phyloP scores from a whole-genome alignment of 2,797 vertebrate genomes.

The Mus minutoides region DNA sequence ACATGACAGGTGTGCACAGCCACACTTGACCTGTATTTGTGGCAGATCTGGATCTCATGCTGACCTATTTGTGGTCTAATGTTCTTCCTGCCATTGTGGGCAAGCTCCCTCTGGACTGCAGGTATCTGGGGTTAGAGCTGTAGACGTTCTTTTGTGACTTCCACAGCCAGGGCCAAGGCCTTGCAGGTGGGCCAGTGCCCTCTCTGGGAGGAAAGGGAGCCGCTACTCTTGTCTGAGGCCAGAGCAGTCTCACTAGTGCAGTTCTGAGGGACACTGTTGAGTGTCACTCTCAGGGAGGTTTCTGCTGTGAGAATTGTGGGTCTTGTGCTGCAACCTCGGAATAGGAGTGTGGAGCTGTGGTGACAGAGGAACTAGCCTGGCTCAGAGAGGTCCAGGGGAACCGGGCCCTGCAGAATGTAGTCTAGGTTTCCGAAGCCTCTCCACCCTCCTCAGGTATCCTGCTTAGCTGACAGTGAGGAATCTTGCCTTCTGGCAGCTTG shows the following conservation, averaged over 20 bases:
- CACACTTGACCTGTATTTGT: neutral
- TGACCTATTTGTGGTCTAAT: neutral
- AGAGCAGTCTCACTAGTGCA: neutral
- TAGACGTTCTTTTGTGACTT: neutral
- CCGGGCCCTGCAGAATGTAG: neutral
- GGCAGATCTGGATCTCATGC: neutral
- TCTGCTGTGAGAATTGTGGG: neutral
- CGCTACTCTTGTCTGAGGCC: neutral
- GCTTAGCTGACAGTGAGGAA: neutral
- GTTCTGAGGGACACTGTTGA: neutral
- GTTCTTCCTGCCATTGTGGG: neutral
- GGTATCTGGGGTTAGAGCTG: too few relatives aligned
- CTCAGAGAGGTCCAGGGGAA: neutral
- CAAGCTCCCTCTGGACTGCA: neutral
- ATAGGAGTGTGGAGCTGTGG: neutral
- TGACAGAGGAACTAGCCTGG: neutral
- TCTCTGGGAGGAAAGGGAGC: neutral
- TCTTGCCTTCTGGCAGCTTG: neutral
- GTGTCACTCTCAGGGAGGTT: neutral
- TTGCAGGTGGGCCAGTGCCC: neutral
- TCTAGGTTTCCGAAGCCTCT: too few relatives aligned
- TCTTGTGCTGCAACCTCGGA: neutral
- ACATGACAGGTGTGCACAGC: neutral
- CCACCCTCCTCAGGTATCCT: neutral
- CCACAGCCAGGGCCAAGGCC: neutral